A percentile compares a stretch with the other conserved stretches of the same genome.
Conservation (phyloP, 1,140 invertebrate genomes). For the Drosophila athabasca region DNA sequence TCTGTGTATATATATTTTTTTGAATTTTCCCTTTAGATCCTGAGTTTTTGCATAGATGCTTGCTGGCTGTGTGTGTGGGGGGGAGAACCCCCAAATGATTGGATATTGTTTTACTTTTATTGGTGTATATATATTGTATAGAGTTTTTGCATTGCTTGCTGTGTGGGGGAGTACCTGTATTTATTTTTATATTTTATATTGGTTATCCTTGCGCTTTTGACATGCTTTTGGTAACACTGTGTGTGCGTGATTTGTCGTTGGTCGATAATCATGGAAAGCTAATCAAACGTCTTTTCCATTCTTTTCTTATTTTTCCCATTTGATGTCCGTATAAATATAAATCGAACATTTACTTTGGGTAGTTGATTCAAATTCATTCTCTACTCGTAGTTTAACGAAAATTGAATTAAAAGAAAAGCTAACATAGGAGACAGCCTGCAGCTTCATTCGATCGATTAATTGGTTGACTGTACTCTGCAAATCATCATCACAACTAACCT, state of each 20-base stretch:
- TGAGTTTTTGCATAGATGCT: background rate
- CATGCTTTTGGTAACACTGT: constrained; percentile 54
- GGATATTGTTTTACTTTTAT: no score
- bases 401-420: constrained; percentile 59
- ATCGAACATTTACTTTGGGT: constrained; percentile 55
- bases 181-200: constrained; percentile 30
- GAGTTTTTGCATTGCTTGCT: no score
- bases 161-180: background rate
- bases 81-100: no score
- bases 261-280: constrained; percentile 67
- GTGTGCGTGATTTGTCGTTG: constrained; percentile 36
- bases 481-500: constrained; percentile 37
- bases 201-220: constrained; percentile 13
- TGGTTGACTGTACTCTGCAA: constrained; percentile 60
- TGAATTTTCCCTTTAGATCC: constrained; percentile 20
- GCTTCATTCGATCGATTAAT: constrained; percentile 72
- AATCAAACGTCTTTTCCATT: constrained; percentile 76
- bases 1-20: background rate
- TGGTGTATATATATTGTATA: constrained; percentile 1
- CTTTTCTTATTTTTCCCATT: constrained; percentile 71
- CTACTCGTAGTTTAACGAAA: constrained; percentile 54
- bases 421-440: constrained; percentile 65
- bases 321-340: constrained; percentile 40
- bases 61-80: no score
- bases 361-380: constrained; percentile 75